phyloP scores from a whole-genome alignment of 2,888 invertebrate genomes.

The Dynastes maya region DNA sequence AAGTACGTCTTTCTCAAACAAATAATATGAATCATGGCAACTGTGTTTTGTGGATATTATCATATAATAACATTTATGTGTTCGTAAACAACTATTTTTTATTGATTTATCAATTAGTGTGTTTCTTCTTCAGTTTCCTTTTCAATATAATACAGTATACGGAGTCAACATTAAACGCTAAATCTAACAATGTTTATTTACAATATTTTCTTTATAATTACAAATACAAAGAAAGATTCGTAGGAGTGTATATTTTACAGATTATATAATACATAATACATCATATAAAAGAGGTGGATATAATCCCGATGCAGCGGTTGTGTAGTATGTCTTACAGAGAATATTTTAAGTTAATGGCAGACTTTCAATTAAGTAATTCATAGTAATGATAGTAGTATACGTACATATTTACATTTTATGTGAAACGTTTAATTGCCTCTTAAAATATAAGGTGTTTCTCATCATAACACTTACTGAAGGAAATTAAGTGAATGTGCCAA shows the following conservation, averaged over 20 bases:
- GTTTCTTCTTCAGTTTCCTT: constrained; percentile 1
- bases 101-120: constrained; percentile 44
- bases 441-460: not conserved
- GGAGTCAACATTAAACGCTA: constrained; percentile 63
- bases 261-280: constrained; percentile 9
- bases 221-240: constrained; percentile 38
- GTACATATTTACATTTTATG: constrained; percentile 16
- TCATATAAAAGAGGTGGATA: constrained; percentile 26
- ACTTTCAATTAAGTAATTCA: not conserved
- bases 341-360: constrained; percentile 29
- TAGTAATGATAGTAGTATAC: constrained; percentile 14
- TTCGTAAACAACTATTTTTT: constrained; percentile 62
- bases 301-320: constrained; percentile 10
- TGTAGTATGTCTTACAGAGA: constrained; percentile 19
- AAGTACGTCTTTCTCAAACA: constrained; percentile 50
- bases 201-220: constrained; percentile 55
- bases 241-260: constrained; percentile 18
- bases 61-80: constrained; percentile 59
- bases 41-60: constrained; percentile 52
- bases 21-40: constrained; percentile 60
- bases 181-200: constrained; percentile 63
- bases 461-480: not conserved
- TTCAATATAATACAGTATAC: constrained; percentile 59
- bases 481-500: no score
- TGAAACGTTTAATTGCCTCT: not conserved